Percentiles rank a stretch among this genome's conserved stretches.
Conservation (phyloP, 2,888 invertebrate genomes). For the Sabatieria punctata region DNA sequence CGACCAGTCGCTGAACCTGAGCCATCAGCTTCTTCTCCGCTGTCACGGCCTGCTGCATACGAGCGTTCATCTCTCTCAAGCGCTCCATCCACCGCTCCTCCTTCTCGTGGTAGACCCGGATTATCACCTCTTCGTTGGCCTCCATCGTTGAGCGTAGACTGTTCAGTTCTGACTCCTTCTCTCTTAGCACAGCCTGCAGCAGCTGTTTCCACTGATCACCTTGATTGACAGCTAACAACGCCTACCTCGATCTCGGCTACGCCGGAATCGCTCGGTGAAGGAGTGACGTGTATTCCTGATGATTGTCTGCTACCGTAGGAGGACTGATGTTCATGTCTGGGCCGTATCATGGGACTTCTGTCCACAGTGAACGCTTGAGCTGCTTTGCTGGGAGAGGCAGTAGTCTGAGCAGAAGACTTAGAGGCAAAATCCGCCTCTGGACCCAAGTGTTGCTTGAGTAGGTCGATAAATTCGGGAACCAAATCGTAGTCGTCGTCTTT, state of each 20-base stretch:
- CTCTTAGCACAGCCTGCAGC: slow-evolving; percentile 45
- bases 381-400: no score
- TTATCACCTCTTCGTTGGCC: slow-evolving; percentile 53
- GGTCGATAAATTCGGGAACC: not conserved
- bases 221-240: not conserved
- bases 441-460: not conserved
- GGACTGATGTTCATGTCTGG: no score
- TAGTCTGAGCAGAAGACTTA: no score
- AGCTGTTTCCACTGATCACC: not conserved
- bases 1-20: slow-evolving; percentile 6
- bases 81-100: slow-evolving; percentile 8
- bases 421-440: no score
- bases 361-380: no score
- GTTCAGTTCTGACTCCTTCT: slow-evolving; percentile 53
- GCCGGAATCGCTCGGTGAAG: slow-evolving; percentile 66
- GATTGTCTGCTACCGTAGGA: slow-evolving; percentile 6
- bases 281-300: slow-evolving; percentile 30
- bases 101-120: slow-evolving; percentile 38
- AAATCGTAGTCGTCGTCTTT: slow-evolving; percentile 1
- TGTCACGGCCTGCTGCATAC: not conserved
- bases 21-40: slow-evolving; percentile 6
- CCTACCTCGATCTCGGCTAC: slow-evolving; percentile 54
- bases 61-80: not conserved
- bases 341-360: no score
- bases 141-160: slow-evolving; percentile 55